Evolutionary conservation across 92 coral and sea anemone genomes (phyloP).

Genomic region (Muricea muricata): DNA sequence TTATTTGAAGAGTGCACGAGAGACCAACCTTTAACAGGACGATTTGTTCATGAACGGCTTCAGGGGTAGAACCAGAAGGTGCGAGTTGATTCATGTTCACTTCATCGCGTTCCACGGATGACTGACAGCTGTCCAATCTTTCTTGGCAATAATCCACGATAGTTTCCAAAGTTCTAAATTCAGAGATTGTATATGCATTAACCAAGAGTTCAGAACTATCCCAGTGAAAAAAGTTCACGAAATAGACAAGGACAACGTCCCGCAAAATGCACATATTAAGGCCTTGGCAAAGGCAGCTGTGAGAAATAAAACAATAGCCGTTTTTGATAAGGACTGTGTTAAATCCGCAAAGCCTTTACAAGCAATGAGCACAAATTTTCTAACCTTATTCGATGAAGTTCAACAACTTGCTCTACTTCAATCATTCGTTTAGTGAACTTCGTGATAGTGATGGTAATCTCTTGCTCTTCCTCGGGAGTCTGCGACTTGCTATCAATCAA

Average conservation of each 20-base stretch:
- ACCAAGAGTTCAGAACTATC: not conserved
- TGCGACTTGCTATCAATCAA: not conserved
- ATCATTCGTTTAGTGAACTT: slow-evolving; percentile 15
- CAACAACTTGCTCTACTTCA: slow-evolving; percentile 22
- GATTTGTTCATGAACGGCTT: slow-evolving; percentile 39
- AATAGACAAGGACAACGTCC: no score
- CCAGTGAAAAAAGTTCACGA: no score
- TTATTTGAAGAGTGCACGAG: not conserved
- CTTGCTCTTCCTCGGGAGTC: slow-evolving; percentile 33
- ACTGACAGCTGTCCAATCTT: slow-evolving; percentile 15
- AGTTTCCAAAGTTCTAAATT: slow-evolving; percentile 24
- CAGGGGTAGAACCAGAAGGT: slow-evolving; percentile 43
- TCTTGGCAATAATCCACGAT: slow-evolving; percentile 34
- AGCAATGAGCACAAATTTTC: no score
- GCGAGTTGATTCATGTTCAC: slow-evolving; percentile 24
- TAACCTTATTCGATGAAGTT: slow-evolving; percentile 30
- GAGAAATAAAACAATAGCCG: no score
- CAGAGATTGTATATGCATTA: no score
- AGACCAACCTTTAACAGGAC: slow-evolving; percentile 31
- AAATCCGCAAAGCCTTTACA: no score
- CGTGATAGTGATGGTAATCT: slow-evolving; percentile 7
- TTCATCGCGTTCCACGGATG: slow-evolving; percentile 16
- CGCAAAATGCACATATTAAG: no score
- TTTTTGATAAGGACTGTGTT: no score
- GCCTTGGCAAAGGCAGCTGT: no score